Evolutionary conservation across 2,888 invertebrate species (phyloP).

Genomic region (Sepioteuthis lessoniana): DNA sequence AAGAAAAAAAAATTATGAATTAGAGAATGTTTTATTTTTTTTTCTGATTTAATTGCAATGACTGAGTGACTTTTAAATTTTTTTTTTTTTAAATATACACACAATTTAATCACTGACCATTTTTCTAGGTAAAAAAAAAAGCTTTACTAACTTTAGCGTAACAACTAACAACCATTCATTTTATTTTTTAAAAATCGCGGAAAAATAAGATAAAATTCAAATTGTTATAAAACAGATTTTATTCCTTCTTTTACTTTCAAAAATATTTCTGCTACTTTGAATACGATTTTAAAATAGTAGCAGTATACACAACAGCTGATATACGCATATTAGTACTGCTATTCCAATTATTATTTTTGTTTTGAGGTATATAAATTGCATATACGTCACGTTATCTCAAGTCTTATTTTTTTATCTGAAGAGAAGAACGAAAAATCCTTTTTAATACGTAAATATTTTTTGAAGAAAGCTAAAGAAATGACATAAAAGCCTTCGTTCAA

Average conservation of each 20-base stretch:
- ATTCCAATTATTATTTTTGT: background rate
- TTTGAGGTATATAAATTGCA: background rate
- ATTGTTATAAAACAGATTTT: too few species aligned
- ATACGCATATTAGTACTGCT: background rate
- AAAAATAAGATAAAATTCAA: background rate
- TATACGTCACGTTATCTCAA: background rate
- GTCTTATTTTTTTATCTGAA: background rate
- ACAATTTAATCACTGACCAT: background rate
- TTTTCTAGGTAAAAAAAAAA: background rate
- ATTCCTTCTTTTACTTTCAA: background rate
- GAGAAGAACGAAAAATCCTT: background rate
- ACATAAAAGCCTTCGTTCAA: too few species aligned
- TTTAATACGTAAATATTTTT: background rate
- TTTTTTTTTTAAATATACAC: background rate
- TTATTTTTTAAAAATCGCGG: background rate
- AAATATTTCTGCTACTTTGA: background rate
- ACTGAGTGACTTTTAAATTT: background rate
- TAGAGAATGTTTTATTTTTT: background rate
- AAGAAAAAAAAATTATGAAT: background rate
- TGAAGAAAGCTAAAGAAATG: too few species aligned
- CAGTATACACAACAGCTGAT: slow-evolving; percentile 8
- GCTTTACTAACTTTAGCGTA: background rate
- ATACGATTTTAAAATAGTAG: background rate
- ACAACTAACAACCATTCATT: too few species aligned
- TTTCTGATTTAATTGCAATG: background rate